Evolutionary conservation across 64 coral and sea anemone genomes (phyloP).

Genomic region (Porites australiensis): DNA sequence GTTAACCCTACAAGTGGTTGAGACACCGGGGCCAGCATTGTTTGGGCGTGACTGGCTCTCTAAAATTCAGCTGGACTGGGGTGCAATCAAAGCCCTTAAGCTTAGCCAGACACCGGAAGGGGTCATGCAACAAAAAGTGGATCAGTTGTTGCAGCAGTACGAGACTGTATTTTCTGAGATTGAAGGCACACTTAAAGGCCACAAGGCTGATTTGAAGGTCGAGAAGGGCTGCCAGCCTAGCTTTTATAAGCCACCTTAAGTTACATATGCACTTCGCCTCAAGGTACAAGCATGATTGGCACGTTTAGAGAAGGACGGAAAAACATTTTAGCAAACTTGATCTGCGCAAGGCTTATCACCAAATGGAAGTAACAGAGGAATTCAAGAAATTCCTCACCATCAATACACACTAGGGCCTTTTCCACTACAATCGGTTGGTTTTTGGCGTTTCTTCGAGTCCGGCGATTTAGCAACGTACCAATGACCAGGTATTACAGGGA

Average conservation of each 20-base stretch:
- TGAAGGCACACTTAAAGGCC: not conserved
- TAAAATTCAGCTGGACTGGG: constrained; percentile 66
- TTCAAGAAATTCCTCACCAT: not conserved
- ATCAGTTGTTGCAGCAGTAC: constrained; percentile 17
- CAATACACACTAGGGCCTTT: constrained; percentile 31
- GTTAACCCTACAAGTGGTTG: constrained; percentile 39
- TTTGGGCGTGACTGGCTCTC: constrained; percentile 71
- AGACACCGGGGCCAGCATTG: constrained; percentile 60
- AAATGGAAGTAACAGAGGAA: not conserved
- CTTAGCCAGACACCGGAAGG: not conserved
- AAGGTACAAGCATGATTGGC: constrained; percentile 55
- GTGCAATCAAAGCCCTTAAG: constrained; percentile 56
- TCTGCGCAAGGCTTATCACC: constrained; percentile 17
- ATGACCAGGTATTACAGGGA: constrained; percentile 54
- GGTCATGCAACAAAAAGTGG: not conserved
- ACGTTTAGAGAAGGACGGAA: constrained; percentile 33
- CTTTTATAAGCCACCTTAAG: constrained; percentile 36
- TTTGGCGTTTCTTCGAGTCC: constrained; percentile 5
- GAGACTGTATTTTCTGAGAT: constrained; percentile 42
- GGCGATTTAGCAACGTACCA: constrained; percentile 26
- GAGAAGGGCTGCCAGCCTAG: not conserved
- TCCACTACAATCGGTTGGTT: constrained; percentile 28
- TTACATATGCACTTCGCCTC: constrained; percentile 53
- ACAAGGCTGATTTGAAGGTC: too few species aligned
- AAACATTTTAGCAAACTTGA: constrained; percentile 16